Evolutionary conservation across 2,797 vertebrate species (phyloP).

Genomic region (Sciaenops ocellatus): DNA sequence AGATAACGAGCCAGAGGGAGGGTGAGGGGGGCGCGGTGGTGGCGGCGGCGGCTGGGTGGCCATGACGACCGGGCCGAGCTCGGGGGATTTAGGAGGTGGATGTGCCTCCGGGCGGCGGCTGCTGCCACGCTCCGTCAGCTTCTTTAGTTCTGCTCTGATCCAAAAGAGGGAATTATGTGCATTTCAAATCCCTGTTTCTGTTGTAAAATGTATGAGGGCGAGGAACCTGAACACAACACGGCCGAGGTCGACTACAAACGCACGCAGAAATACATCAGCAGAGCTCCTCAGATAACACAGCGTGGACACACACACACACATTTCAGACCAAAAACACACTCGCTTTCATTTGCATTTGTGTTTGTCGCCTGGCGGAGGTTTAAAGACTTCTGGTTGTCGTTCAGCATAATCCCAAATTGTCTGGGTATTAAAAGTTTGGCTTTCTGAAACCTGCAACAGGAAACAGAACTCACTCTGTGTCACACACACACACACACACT

Average conservation of each 20-base stretch:
- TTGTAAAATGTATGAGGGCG: slow-evolving; percentile 55
- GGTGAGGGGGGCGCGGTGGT: no score
- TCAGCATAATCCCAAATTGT: slow-evolving; percentile 49
- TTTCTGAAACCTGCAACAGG: slow-evolving; percentile 15
- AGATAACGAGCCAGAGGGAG: slow-evolving; percentile 29
- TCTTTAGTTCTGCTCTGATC: slow-evolving; percentile 61
- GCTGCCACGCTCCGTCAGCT: slow-evolving; percentile 54
- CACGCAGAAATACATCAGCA: slow-evolving; percentile 1
- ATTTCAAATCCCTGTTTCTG: slow-evolving; percentile 56
- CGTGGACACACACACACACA: slow-evolving; percentile 3
- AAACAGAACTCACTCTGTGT: neutral
- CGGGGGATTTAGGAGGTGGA: slow-evolving; percentile 46
- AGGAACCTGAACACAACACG: slow-evolving; percentile 47
- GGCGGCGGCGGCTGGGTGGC: slow-evolving; percentile 11
- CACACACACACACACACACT: neutral
- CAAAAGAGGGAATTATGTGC: slow-evolving; percentile 61
- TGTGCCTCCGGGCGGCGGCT: slow-evolving; percentile 22
- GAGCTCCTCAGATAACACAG: slow-evolving; percentile 19
- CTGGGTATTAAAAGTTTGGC: slow-evolving; percentile 9
- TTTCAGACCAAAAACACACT: neutral
- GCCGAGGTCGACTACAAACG: slow-evolving; percentile 6
- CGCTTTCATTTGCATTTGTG: slow-evolving; percentile 21
- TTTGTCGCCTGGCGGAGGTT: slow-evolving; percentile 9
- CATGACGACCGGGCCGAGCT: slow-evolving; percentile 20
- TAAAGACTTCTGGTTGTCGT: slow-evolving; percentile 15